Evolutionary conservation across 2,113 vertebrate species (phyloP), one percentile per base, ranked within the genome.

Genomic region (Sebastes fasciatus): DNA sequence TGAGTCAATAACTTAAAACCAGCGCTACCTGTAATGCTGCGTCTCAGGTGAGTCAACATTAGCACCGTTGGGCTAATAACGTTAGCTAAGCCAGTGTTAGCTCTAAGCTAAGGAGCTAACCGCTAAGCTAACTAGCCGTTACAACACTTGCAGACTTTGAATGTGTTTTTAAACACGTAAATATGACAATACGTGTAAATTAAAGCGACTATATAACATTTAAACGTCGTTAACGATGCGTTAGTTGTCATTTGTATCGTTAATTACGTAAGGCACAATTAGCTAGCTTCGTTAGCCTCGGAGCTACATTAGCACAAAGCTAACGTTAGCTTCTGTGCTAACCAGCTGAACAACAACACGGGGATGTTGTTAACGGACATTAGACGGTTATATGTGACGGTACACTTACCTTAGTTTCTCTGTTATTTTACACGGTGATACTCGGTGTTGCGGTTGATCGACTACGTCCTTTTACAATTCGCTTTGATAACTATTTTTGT

Each of bases 291-390:
- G 61, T 58, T 87, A 85, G 83, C 77, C 34, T 79, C 17, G 0
- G 57, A 19, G 86, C 86, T 89, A 84, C 77, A 11, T 80, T 88
- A 81, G 85, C 85, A 74, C 73, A 74, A 74, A 81, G 88, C 90
- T 91, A 91, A 88, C 68, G 77, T 75, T 89, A 85, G 90, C 87
- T 64, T 1, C 34, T 0, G 26, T 40, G 88, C 89, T 91, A 92
- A 46, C 69, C n/a, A 58, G 74, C 62, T 68, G 21, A 34, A 62
- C 68, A 67, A 71, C 62, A 79, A 51, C 69, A 17, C 63, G 63
- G 34, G 2, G 49, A 54, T 85, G 70, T 72, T 87, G 86, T 90
- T 63, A 55, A 63, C 73, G 17, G 46, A 70, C 26, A 42, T 19
- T 2, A 14, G 4, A 60, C 49, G 40, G 1, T 62, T 77, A 9